These are phyloP conservation scores for Pagetopsis macropterus DNA, from an alignment of 2,797 vertebrate genomes.

Conservation along the genomic window DNA sequence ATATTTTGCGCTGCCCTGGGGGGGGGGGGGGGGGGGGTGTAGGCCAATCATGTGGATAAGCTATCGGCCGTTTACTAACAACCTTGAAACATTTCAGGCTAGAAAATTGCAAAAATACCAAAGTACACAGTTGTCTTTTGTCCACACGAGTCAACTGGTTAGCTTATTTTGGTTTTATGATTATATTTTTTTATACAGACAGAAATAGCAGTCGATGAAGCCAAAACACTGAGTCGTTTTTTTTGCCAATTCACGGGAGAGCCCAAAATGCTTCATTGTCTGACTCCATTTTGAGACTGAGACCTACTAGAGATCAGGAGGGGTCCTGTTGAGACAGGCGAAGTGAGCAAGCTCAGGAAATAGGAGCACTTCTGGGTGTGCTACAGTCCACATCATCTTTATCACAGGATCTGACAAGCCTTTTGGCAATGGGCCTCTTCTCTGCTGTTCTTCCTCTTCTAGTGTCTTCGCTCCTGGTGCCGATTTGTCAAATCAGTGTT, in stretches of 20 bases:
- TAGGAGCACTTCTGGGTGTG: slow-evolving; percentile 68
- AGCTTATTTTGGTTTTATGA: not conserved
- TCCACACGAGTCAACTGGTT: not conserved
- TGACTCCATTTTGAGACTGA: slow-evolving; percentile 60
- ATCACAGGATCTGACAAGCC: slow-evolving; percentile 78
- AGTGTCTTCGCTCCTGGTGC: slow-evolving; percentile 52
- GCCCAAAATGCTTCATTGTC: slow-evolving; percentile 10
- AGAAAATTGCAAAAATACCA: slow-evolving; percentile 18
- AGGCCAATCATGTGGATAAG: slow-evolving; percentile 52
- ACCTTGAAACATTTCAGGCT: slow-evolving; percentile 37
- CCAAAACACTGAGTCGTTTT: not conserved
- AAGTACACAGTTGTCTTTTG: not conserved
- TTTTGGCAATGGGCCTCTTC: slow-evolving; percentile 64
- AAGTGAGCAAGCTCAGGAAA: slow-evolving; percentile 66
- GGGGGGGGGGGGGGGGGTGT: slow-evolving; percentile 45
- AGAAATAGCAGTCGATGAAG: not conserved
- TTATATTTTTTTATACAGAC: not conserved
- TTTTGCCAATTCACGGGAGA: not conserved
- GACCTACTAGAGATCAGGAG: slow-evolving; percentile 49
- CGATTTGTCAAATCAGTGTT: slow-evolving; percentile 63
- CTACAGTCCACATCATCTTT: slow-evolving; percentile 68
- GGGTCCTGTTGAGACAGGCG: slow-evolving; percentile 76
- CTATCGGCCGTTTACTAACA: slow-evolving; percentile 29
- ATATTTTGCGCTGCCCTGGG: slow-evolving; percentile 57
- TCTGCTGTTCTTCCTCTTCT: slow-evolving; percentile 40